phyloP scores from a whole-genome alignment of 2,113 vertebrate genomes.

The Myodes glareolus region DNA sequence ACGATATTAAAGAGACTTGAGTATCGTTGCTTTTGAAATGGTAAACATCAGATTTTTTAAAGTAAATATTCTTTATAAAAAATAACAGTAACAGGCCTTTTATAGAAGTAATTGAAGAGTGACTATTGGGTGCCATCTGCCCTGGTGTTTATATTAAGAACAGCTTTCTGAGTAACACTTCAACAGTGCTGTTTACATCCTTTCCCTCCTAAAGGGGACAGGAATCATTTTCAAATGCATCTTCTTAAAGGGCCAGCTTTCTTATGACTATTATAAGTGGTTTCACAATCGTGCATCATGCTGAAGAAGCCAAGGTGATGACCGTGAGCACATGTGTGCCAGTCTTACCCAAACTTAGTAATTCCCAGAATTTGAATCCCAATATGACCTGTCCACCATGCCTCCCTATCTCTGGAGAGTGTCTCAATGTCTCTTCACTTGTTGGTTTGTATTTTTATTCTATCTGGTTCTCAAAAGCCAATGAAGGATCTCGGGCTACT shows the following conservation, averaged over 20 bases:
- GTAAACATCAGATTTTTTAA: conserved; percentile 63
- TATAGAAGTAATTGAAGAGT: conserved; percentile 50
- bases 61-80: conserved; percentile 61
- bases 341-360: conserved; percentile 69
- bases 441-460: not conserved
- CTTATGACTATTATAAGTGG: conserved; percentile 57
- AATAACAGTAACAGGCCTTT: conserved; percentile 35
- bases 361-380: conserved; percentile 21
- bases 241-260: conserved; percentile 51
- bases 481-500: not conserved
- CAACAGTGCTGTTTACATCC: conserved; percentile 64
- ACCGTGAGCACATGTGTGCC: conserved; percentile 34
- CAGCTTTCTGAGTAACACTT: conserved; percentile 59
- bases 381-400: not conserved
- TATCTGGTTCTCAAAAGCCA: not conserved
- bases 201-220: conserved; percentile 71
- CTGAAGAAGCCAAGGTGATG: conserved; percentile 46
- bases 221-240: conserved; percentile 32
- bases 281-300: conserved; percentile 34
- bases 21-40: conserved; percentile 53
- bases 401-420: not conserved
- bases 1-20: not conserved
- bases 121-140: conserved; percentile 52
- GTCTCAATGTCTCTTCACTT: not conserved
- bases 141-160: conserved; percentile 63